These are phyloP conservation scores for Drosophila eugracilis DNA, from an alignment of 1,140 invertebrate species.

Conservation along the genomic window DNA sequence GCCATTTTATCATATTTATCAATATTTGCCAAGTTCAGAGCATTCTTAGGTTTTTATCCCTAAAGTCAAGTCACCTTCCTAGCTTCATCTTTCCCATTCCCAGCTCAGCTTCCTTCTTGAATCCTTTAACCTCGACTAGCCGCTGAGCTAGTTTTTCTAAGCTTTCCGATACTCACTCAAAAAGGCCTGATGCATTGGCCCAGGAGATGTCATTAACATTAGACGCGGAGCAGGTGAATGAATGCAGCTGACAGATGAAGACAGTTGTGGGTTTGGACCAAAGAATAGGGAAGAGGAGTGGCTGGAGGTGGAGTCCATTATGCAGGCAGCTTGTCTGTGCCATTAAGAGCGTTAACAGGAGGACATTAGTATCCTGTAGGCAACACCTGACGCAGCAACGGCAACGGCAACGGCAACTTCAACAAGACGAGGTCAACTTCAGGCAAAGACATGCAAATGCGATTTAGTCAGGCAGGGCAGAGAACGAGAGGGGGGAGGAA, in stretches of 20 bases:
- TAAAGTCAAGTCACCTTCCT: too few relatives aligned
- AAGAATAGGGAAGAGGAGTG: neutral
- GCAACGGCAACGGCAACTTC: conserved; percentile 17
- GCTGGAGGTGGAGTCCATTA: conserved; percentile 58
- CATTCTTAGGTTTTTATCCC: neutral
- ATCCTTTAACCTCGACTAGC: conserved; percentile 41
- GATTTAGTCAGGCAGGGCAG: conserved; percentile 18
- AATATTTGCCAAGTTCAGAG: too few relatives aligned
- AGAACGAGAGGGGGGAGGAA: neutral
- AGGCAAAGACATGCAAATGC: conserved; percentile 81
- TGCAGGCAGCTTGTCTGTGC: conserved; percentile 77
- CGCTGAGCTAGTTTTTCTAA: conserved; percentile 63
- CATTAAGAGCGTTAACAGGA: conserved; percentile 75
- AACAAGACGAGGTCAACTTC: conserved; percentile 68
- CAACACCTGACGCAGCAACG: conserved; percentile 77
- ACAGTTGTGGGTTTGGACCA: conserved; percentile 31
- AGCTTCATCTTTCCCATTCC: neutral
- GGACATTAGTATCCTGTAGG: conserved; percentile 73
- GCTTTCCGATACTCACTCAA: conserved; percentile 23
- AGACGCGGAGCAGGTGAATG: conserved; percentile 68
- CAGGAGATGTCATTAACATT: conserved; percentile 81
- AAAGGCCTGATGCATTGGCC: conserved; percentile 71
- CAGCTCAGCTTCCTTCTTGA: conserved; percentile 2
- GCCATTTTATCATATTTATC: too few relatives aligned
- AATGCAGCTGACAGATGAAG: conserved; percentile 76